phyloP scores from a whole-genome alignment of 1,140 invertebrate genomes.

The Aphaenogaster rudis region DNA sequence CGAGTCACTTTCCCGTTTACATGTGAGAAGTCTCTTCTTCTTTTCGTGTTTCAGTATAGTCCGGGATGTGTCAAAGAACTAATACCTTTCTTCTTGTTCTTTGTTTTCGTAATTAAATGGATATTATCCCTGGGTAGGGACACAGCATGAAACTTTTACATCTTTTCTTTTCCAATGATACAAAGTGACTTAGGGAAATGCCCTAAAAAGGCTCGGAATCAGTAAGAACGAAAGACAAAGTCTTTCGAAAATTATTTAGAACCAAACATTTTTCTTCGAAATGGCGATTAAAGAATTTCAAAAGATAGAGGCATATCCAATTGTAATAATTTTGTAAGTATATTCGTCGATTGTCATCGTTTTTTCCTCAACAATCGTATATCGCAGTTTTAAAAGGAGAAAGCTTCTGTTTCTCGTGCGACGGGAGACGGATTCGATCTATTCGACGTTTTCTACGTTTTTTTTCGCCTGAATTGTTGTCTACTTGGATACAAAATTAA shows the following conservation, averaged over 20 bases:
- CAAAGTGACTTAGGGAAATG: neutral
- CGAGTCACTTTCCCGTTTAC: neutral
- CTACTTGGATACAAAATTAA: conserved; percentile 72
- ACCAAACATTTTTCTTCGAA: neutral
- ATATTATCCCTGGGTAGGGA: neutral
- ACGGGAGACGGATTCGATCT: neutral
- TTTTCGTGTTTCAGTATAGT: neutral
- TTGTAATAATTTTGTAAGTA: too few relatives aligned
- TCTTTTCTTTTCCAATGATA: neutral
- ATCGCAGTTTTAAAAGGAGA: conserved; percentile 4
- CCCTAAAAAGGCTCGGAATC: neutral
- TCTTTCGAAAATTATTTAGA: neutral
- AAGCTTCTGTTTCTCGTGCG: neutral
- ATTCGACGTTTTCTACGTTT: neutral
- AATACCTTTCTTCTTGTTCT: neutral
- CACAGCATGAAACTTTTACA: neutral
- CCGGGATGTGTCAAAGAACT: neutral
- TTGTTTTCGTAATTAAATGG: neutral
- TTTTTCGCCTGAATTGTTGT: conserved; percentile 44
- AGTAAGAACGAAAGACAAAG: neutral
- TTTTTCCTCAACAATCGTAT: neutral
- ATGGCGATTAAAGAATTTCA: too few relatives aligned
- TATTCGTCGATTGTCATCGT: conserved; percentile 34
- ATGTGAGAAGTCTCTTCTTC: neutral
- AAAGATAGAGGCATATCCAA: too few relatives aligned